Evolutionary conservation across 2,888 invertebrate species (phyloP).

Genomic region (Ditylenchus weischeri): DNA sequence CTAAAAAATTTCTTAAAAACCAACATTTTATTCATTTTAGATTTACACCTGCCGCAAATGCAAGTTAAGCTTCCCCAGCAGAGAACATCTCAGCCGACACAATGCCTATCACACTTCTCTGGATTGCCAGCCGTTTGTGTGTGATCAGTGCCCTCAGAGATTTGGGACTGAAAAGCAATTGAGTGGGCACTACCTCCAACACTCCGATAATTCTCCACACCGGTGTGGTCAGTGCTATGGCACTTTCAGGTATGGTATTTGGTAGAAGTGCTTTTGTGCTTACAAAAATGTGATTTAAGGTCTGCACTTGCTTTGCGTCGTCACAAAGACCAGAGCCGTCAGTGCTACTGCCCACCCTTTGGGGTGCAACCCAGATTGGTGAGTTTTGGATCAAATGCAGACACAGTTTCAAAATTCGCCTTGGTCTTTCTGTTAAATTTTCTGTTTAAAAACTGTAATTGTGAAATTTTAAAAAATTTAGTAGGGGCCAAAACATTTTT

Average conservation of each 20-base stretch:
- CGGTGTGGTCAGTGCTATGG: constrained; percentile 49
- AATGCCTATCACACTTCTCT: constrained; percentile 49
- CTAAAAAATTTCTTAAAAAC: no score
- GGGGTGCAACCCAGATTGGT: constrained; percentile 37
- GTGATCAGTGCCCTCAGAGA: constrained; percentile 43
- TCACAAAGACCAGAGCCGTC: constrained; percentile 51
- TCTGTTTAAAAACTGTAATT: no score
- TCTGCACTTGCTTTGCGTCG: constrained; percentile 51
- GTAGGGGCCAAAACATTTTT: no score
- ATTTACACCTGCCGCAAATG: constrained; percentile 55
- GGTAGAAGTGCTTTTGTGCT: neutral
- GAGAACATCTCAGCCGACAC: constrained; percentile 52
- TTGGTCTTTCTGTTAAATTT: no score
- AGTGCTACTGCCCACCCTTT: constrained; percentile 45
- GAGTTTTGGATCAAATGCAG: neutral
- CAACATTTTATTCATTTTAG: constrained; percentile 33
- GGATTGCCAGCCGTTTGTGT: constrained; percentile 39
- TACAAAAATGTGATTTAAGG: constrained; percentile 20
- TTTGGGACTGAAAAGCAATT: constrained; percentile 48
- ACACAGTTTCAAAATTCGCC: no score
- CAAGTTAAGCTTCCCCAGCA: constrained; percentile 50
- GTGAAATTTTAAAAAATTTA: no score
- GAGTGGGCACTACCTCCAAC: constrained; percentile 39
- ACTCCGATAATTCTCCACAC: constrained; percentile 48
- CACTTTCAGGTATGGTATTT: constrained; percentile 32